A percentile compares a stretch with the other conserved stretches of the same genome.
These are phyloP conservation scores for Eretmocerus hayati DNA, from an alignment of 2,888 invertebrate genomes.

Conservation along the genomic window DNA sequence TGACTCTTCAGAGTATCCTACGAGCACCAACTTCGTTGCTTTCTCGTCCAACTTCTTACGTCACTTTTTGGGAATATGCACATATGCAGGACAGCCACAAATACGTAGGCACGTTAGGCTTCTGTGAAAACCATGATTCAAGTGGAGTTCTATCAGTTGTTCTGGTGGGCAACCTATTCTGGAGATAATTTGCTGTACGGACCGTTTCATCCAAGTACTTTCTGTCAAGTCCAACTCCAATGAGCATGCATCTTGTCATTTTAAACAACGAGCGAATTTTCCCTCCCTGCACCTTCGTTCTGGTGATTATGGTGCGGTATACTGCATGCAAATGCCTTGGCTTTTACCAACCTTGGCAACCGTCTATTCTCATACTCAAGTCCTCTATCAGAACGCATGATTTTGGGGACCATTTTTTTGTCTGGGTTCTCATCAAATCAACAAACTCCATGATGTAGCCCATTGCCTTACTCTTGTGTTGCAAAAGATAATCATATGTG, in stretches of 20 bases:
- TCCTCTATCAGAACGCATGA: no score
- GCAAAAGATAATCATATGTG: no score
- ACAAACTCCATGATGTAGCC: no score
- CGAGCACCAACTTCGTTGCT: conserved; percentile 17
- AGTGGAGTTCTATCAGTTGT: conserved; percentile 16
- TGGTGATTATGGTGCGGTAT: conserved; percentile 21
- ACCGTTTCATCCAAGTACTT: conserved; percentile 24
- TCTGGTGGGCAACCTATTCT: conserved; percentile 20
- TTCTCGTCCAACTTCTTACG: conserved; percentile 22
- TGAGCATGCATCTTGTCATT: conserved; percentile 25
- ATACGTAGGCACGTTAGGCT: conserved; percentile 21
- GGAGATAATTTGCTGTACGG: conserved; percentile 21
- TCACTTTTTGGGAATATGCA: conserved; percentile 20
- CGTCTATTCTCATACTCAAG: no score
- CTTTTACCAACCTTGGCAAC: no score
- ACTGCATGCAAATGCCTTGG: no score
- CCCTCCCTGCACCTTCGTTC: conserved; percentile 27
- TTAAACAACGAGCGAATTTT: conserved; percentile 27
- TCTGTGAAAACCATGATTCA: conserved; percentile 19
- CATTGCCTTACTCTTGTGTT: no score
- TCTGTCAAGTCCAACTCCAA: conserved; percentile 21
- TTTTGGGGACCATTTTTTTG: no score
- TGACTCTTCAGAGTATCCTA: conserved; percentile 18
- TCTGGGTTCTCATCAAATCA: no score
- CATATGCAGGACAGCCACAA: conserved; percentile 23